These are phyloP conservation scores for Hecatera dysodea DNA, from an alignment of 2,888 invertebrate species.

Conservation along the genomic window DNA sequence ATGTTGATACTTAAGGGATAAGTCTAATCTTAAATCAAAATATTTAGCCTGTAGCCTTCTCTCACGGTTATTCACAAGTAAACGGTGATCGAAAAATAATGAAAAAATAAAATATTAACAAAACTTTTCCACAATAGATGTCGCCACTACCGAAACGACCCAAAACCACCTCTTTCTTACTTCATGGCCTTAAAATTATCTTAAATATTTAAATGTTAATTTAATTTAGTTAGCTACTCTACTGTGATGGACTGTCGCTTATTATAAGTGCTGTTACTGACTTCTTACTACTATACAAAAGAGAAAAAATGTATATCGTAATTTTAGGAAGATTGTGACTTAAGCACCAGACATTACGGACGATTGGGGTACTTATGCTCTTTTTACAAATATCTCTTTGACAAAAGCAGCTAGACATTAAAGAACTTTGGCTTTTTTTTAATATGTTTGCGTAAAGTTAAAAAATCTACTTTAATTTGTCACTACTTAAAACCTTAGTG, in stretches of 20 bases:
- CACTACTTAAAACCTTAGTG: constrained; percentile 69
- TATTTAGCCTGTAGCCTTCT: constrained; percentile 13
- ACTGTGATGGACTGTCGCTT: constrained; percentile 81
- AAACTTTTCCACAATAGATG: constrained; percentile 63
- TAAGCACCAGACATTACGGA: constrained; percentile 75
- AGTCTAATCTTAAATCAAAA: constrained; percentile 7
- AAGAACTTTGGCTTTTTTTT: constrained; percentile 77
- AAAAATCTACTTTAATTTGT: constrained; percentile 70
- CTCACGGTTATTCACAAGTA: constrained; percentile 17
- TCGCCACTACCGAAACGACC: constrained; percentile 62
- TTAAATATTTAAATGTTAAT: constrained; percentile 68
- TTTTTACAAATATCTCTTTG: constrained; percentile 56
- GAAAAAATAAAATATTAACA: constrained; percentile 46
- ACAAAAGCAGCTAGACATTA: constrained; percentile 71
- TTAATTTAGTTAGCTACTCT: constrained; percentile 74
- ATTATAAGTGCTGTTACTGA: constrained; percentile 73
- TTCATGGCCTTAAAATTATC: constrained; percentile 66
- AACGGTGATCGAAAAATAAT: constrained; percentile 13
- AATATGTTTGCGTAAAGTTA: constrained; percentile 69
- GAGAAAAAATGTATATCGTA: constrained; percentile 63
- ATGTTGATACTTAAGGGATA: neutral
- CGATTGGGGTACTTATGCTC: constrained; percentile 61
- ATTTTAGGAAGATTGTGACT: constrained; percentile 71
- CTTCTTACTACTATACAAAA: constrained; percentile 67
- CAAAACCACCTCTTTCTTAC: constrained; percentile 59